Evolutionary conservation across 2,797 vertebrate species (phyloP), one percentile per base, ranked within the genome.

Genomic region (Uromys caudimaculatus): DNA sequence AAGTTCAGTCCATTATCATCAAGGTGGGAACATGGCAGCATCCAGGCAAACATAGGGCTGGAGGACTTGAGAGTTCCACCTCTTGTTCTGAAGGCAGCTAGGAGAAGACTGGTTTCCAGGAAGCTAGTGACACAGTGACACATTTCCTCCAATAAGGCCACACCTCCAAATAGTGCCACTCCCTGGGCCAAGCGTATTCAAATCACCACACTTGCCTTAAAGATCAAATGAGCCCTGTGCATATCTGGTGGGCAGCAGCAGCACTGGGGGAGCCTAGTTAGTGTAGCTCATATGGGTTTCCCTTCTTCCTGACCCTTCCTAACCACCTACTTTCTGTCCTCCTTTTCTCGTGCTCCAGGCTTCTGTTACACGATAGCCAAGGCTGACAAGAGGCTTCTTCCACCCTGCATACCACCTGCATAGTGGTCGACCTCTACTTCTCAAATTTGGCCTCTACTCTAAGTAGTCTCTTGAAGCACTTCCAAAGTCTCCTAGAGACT

Each of bases 201-300:
- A 67, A n/a, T 16, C 35, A 69, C 67, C 35, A 69, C 67, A n/a
- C 67, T 69, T 69, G 67, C 35, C 67, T 69, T 69, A 54, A 58
- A 78, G 38, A 56, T 27, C 35, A 27, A 81, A 1, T 47, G 29
- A 91, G 52, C 60, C n/a, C 35, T 1, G 9, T 71, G 3, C n/a
- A 10, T 38, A 2, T 38, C 38, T 27, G 2, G 14, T 17, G 67
- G 27, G 62, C 17, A 47, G 77, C 73, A 54, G 44, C 12, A 54
- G 38, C 44, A 21, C 52, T 47, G 1, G 13, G 32, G 2, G 21
- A 50, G 23, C 14, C 27, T 13, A 16, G 10, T 3, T 2, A 0
- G 19, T 13, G 9, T 0, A 10, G 2, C 60, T 60, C 60, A 32
- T 17, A 14, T 17, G 44, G 27, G 7, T 38, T 56, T 52, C 44